Conservation (phyloP, 1,140 invertebrate genomes). For the Lucilia sericata region DNA sequence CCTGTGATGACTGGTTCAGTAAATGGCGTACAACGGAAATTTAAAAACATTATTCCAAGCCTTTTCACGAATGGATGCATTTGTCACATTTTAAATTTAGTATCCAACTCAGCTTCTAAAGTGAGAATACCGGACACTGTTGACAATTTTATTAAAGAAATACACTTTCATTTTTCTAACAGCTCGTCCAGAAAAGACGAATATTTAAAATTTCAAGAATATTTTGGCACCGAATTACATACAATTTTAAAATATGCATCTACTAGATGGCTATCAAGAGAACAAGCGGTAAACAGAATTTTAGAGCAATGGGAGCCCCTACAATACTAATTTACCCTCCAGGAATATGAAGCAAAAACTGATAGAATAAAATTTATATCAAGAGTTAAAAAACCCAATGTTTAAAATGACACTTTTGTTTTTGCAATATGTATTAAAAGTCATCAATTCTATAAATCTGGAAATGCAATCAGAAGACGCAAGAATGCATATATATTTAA, state of each 20-base stretch:
- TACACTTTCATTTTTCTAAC: neutral
- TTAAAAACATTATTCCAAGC: conserved; percentile 1
- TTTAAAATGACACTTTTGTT: conserved; percentile 4
- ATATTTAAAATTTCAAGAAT: neutral
- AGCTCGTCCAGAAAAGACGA: neutral
- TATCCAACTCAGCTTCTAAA: neutral
- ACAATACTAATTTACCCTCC: neutral
- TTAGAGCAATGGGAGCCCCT: neutral
- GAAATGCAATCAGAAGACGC: conserved; percentile 39
- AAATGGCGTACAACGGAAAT: neutral
- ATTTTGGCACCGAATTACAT: neutral
- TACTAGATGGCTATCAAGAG: neutral
- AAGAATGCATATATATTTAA: neutral
- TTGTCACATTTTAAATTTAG: conserved; percentile 14
- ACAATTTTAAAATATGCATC: neutral
- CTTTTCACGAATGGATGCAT: neutral
- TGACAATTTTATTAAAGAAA: neutral
- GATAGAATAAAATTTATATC: neutral
- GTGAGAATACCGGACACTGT: too few species aligned
- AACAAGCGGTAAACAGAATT: neutral
- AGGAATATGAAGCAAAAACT: neutral
- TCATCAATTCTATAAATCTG: neutral
- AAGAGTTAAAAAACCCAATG: neutral
- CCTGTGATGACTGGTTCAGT: neutral
- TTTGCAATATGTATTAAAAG: conserved; percentile 25